Conservation (phyloP, 2,797 vertebrate species). For the Orestias chungarensis region DNA sequence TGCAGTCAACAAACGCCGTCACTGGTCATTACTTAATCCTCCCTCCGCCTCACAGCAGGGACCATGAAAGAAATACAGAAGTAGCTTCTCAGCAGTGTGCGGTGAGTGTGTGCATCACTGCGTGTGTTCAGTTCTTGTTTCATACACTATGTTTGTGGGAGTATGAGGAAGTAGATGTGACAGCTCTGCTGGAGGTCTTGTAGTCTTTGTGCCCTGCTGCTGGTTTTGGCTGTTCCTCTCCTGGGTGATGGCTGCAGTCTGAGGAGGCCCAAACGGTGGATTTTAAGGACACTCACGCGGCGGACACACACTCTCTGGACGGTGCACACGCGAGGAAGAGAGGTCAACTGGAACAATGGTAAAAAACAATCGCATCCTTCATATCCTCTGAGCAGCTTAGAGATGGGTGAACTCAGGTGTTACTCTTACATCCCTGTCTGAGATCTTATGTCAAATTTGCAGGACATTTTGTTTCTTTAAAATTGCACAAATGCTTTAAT, state of each 20-base stretch:
- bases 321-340: constrained; percentile 44
- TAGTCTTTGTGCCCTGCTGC: constrained; percentile 35
- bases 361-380: constrained; percentile 53
- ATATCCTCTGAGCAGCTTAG: constrained; percentile 22
- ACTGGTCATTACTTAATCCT: constrained; percentile 17
- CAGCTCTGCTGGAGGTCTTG: constrained; percentile 49
- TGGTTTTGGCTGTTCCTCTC: constrained; percentile 9
- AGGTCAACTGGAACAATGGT: constrained; percentile 67
- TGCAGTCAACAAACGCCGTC: constrained; percentile 16
- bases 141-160: constrained; percentile 51
- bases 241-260: constrained; percentile 58
- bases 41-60: constrained; percentile 4
- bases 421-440: neutral
- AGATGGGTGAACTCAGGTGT: neutral
- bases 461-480: neutral
- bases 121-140: constrained; percentile 69
- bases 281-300: constrained; percentile 36
- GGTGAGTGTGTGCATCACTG: constrained; percentile 24
- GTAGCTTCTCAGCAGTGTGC: constrained; percentile 11
- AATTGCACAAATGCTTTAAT: too few species aligned
- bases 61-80: constrained; percentile 60
- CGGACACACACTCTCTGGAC: constrained; percentile 24
- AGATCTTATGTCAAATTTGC: neutral
- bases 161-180: constrained; percentile 78
- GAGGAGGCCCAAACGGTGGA: constrained; percentile 54